Percentiles rank a stretch among this genome's conserved stretches.
phyloP scores from a whole-genome alignment of 2,888 invertebrate species.

The Cyrtodaria siliqua region DNA sequence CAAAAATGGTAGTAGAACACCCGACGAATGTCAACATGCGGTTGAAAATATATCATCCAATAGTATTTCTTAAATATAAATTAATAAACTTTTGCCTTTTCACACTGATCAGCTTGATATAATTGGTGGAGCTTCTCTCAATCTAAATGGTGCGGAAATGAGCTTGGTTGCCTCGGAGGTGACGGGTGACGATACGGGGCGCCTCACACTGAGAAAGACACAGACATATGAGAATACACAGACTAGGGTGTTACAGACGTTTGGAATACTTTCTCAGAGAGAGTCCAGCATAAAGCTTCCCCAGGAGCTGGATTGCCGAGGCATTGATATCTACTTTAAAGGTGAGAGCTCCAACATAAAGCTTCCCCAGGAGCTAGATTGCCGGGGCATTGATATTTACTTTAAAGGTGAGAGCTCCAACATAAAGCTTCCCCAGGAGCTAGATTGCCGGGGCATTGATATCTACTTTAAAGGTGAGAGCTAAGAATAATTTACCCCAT shows the following conservation, averaged over 20 bases:
- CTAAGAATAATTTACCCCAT: no score
- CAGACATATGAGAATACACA: conserved; percentile 64
- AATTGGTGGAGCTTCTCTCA: conserved; percentile 70
- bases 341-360: conserved; percentile 67
- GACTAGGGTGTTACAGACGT: conserved; percentile 62
- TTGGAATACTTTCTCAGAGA: conserved; percentile 67
- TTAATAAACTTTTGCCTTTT: no score
- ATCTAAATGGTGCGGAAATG: conserved; percentile 59
- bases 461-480: conserved; percentile 70
- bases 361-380: conserved; percentile 70
- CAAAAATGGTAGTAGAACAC: no score
- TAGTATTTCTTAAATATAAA: no score
- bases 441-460: conserved; percentile 74
- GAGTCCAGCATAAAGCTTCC: conserved; percentile 67
- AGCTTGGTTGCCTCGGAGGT: conserved; percentile 50
- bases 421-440: conserved; percentile 63
- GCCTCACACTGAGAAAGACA: conserved; percentile 57
- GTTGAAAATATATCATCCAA: no score
- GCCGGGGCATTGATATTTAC: conserved; percentile 70
- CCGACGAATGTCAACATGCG: no score
- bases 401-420: conserved; percentile 72
- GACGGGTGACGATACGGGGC: conserved; percentile 71
- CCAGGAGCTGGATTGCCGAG: conserved; percentile 68
- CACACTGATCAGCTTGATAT: conserved; percentile 72
- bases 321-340: conserved; percentile 72